phyloP scores from a whole-genome alignment of 2,113 vertebrate genomes.

The Tapirus terrestris region DNA sequence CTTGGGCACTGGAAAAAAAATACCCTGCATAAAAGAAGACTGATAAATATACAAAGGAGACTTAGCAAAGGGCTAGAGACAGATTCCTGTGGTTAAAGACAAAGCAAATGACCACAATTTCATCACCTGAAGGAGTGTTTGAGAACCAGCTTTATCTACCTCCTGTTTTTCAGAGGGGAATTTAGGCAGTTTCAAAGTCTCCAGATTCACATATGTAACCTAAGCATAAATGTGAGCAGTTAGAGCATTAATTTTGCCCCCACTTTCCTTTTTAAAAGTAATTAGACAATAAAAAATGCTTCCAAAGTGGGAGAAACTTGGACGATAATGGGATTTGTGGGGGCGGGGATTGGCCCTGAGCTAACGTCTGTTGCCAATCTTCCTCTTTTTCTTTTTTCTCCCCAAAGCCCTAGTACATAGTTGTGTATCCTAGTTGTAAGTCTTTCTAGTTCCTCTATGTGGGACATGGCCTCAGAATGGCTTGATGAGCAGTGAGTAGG shows the following conservation, averaged over 20 bases:
- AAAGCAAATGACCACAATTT: not conserved
- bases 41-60: not conserved
- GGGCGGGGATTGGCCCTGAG: too few relatives aligned
- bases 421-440: too few relatives aligned
- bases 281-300: constrained; percentile 31
- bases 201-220: not conserved
- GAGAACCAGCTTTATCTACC: not conserved
- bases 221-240: not conserved
- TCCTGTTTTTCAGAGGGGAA: not conserved
- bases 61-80: not conserved
- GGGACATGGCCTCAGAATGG: too few relatives aligned
- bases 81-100: not conserved
- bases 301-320: constrained; percentile 33
- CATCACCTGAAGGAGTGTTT: not conserved
- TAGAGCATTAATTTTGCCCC: not conserved
- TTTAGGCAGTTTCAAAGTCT: not conserved
- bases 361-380: too few relatives aligned
- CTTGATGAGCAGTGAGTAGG: too few relatives aligned
- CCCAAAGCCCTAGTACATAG: too few relatives aligned
- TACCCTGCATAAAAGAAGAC: not conserved
- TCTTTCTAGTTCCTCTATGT: too few relatives aligned
- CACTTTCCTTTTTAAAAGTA: constrained; percentile 44
- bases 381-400: too few relatives aligned
- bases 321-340: not conserved
- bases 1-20: not conserved